Base-by-base conservation (phyloP, 2,113 vertebrate species). In the Tor tambroides region DNA sequence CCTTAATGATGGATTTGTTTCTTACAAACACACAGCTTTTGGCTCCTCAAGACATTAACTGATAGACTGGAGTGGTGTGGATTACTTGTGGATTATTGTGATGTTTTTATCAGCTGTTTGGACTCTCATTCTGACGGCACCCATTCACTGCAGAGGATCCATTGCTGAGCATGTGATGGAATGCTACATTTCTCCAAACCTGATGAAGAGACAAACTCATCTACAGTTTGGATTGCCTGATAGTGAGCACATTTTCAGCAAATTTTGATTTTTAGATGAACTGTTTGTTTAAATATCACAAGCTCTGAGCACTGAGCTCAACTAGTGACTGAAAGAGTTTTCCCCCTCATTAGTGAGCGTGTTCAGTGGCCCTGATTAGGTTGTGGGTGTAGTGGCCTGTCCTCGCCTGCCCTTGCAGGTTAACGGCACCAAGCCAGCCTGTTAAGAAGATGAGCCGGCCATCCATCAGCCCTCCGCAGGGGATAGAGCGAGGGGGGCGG, bases 391-490 rank as follows among this genome's bases (percentile, higher is more conserved):
- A 85, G 91, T 88, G 85, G 91, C 92, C 91, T 93, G 92, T 91
- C 92, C 92, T 86, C 38, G 28, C 69, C 85, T n/a, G 10, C 43
- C 38, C 49, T 83, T 32, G 26, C 82, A 85, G 91, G 89, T 91
- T 85, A 56, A 87, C 94, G 92, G 94, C 93, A 78, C 90, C 76
- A 90, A 92, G 94, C 94, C 95, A 95, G 94, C 90, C 95, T 78
- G 94, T 96, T 96, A 96, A 93, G 88, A 92, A 94, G 95, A 95
- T 96, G 94, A 95, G 89, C 91, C 93, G 94, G 92, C 94, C 94
- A 90, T 95, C 93, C 93, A 95, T 96, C 95, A 95, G 94, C 85
- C 91, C 91, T 92, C 89, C 91, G 90, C 89, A 85, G 92, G 94
- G 92, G 94, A 92, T 91, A 92, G 87, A 89, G 83, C 83, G 91